Percentiles rank a stretch among this genome's conserved stretches.
Conservation (phyloP, 1,140 invertebrate genomes). For the Drosophila sp. region DNA sequence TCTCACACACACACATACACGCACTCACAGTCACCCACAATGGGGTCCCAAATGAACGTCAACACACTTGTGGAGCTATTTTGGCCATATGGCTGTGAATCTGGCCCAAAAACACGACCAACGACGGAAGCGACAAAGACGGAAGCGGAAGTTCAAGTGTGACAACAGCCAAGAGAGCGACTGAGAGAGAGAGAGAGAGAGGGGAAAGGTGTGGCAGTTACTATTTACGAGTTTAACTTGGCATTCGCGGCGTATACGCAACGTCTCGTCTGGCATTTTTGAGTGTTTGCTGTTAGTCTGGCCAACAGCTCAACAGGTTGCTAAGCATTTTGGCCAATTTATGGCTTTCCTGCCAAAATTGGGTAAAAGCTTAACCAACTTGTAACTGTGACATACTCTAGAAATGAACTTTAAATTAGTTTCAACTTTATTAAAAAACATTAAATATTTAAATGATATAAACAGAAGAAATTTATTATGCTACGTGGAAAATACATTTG, state of each 20-base stretch:
- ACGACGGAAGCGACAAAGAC: not conserved
- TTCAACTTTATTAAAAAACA: too few species aligned
- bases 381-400: not conserved
- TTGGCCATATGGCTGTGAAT: constrained; percentile 17
- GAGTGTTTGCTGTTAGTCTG: constrained; percentile 5
- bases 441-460: too few species aligned
- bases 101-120: not conserved
- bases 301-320: constrained; percentile 62
- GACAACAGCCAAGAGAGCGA: not conserved
- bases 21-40: constrained; percentile 8
- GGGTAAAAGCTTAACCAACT: not conserved
- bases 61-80: constrained; percentile 71
- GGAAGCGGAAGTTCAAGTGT: constrained; percentile 10
- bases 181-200: too few species aligned
- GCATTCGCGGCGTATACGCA: constrained; percentile 66
- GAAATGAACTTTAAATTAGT: too few species aligned
- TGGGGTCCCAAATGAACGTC: constrained; percentile 44
- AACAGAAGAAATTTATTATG: too few species aligned
- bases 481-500: too few species aligned
- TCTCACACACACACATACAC: constrained; percentile 7
- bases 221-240: constrained; percentile 34
- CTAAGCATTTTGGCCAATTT: constrained; percentile 55
- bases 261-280: constrained; percentile 19
- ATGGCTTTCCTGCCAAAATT: constrained; percentile 30
- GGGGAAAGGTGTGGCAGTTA: constrained; percentile 21